These are phyloP conservation scores for Turritopsis dohrnii DNA, from an alignment of 30 jellyfish, hydroid and myxozoan genomes.

Conservation along the genomic window DNA sequence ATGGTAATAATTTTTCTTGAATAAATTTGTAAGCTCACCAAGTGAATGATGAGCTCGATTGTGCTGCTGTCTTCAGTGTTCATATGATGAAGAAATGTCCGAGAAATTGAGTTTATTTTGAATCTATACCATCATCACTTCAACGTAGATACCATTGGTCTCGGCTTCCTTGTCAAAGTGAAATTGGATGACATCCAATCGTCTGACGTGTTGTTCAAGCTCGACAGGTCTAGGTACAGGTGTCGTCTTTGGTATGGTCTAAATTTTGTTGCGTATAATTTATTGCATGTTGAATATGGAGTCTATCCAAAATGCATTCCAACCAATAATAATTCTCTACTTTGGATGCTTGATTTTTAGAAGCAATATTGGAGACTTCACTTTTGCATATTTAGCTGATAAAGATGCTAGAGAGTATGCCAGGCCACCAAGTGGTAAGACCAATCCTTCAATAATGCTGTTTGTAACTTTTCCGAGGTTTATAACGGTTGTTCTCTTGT, in stretches of 20 bases:
- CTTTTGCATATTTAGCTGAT: slow-evolving; percentile 35
- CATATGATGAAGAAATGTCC: background rate
- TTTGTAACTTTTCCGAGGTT: background rate
- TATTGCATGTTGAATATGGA: too few relatives aligned
- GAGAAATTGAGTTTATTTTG: background rate
- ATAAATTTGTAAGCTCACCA: background rate
- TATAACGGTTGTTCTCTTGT: too few relatives aligned
- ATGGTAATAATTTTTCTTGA: slow-evolving; percentile 18
- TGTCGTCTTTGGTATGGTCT: too few relatives aligned
- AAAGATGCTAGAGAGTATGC: slow-evolving; percentile 44
- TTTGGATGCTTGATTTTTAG: background rate
- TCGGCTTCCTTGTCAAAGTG: slow-evolving; percentile 33
- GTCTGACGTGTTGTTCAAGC: slow-evolving; percentile 20
- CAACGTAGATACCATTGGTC: slow-evolving; percentile 25
- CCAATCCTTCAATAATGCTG: background rate
- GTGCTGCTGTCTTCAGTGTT: background rate
- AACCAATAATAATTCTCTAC: background rate
- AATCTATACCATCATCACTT: background rate
- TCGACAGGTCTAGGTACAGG: slow-evolving; percentile 28
- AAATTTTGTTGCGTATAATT: too few relatives aligned
- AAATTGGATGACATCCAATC: slow-evolving; percentile 20
- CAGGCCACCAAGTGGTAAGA: slow-evolving; percentile 30
- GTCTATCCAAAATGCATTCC: too few relatives aligned
- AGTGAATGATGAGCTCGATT: background rate
- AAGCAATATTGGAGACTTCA: background rate